Conservation (phyloP, 2,113 vertebrate species). For the Cinclus mexicanus region DNA sequence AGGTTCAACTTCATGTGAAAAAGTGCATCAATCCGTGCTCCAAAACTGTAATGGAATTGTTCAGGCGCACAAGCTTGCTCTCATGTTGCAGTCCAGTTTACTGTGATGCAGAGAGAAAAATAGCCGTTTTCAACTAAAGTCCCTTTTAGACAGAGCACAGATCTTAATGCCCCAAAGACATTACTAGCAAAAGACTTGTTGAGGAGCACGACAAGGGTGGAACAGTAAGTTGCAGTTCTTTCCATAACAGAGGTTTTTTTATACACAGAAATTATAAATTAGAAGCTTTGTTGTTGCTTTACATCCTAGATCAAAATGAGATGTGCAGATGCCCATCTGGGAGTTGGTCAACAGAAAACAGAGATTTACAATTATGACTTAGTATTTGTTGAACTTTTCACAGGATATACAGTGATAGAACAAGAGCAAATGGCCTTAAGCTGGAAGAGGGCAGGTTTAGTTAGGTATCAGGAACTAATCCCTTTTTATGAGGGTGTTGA, state of each 20-base stretch:
- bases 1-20: neutral
- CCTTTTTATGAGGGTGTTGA: neutral
- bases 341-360: neutral
- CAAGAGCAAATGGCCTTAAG: neutral
- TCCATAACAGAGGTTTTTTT: neutral
- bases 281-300: neutral
- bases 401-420: neutral
- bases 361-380: neutral
- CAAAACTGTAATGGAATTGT: neutral
- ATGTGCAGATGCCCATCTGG: neutral
- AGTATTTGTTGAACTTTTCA: neutral
- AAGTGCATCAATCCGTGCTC: neutral
- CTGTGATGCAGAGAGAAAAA: neutral
- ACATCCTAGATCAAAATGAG: neutral
- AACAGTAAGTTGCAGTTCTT: neutral
- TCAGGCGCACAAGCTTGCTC: rapidly evolving
- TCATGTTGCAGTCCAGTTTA: neutral
- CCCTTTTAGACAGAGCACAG: neutral
- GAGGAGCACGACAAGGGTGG: neutral
- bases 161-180: neutral
- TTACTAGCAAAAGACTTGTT: neutral
- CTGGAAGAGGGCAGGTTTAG: neutral
- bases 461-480: neutral
- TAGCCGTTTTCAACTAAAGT: neutral
- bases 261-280: neutral